These are phyloP conservation scores for Thyatira batis DNA, from an alignment of 2,888 invertebrate species.

Conservation along the genomic window DNA sequence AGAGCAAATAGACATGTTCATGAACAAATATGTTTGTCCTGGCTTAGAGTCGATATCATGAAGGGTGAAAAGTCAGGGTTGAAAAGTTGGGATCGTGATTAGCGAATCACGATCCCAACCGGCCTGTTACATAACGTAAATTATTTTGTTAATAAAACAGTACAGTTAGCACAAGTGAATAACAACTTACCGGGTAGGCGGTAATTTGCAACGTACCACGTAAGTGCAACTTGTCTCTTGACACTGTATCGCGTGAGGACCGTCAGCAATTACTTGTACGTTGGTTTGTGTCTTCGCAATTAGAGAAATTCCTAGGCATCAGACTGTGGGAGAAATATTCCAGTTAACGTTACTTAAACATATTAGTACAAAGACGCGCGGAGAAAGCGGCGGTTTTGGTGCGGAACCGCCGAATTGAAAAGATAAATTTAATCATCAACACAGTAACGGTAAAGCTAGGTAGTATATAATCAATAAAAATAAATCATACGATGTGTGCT, in stretches of 20 bases:
- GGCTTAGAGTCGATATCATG: too few species aligned
- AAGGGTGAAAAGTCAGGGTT: too few species aligned
- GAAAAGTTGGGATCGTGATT: too few species aligned
- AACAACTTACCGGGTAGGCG: slow-evolving; percentile 16
- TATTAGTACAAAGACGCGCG: slow-evolving; percentile 7
- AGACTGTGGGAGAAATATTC: slow-evolving; percentile 68
- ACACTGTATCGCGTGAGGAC: slow-evolving; percentile 34
- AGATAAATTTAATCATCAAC: too few species aligned
- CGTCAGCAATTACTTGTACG: slow-evolving; percentile 39
- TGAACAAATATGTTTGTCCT: too few species aligned
- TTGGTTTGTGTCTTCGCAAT: slow-evolving; percentile 49
- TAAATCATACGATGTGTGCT: too few species aligned
- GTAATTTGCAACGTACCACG: slow-evolving; percentile 26
- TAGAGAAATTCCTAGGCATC: slow-evolving; percentile 59
- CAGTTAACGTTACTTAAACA: slow-evolving; percentile 39
- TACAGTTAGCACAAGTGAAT: slow-evolving; percentile 1
- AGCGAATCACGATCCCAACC: too few species aligned
- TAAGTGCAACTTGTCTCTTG: slow-evolving; percentile 13
- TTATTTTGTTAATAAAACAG: neutral
- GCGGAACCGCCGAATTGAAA: neutral
- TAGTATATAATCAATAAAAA: too few species aligned
- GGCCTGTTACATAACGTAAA: too few species aligned
- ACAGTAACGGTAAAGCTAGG: too few species aligned
- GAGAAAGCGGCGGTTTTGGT: neutral
- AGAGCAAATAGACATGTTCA: too few species aligned